These are phyloP conservation scores for Elephas maximus DNA, from an alignment of 2,113 vertebrate genomes.

Conservation along the genomic window DNA sequence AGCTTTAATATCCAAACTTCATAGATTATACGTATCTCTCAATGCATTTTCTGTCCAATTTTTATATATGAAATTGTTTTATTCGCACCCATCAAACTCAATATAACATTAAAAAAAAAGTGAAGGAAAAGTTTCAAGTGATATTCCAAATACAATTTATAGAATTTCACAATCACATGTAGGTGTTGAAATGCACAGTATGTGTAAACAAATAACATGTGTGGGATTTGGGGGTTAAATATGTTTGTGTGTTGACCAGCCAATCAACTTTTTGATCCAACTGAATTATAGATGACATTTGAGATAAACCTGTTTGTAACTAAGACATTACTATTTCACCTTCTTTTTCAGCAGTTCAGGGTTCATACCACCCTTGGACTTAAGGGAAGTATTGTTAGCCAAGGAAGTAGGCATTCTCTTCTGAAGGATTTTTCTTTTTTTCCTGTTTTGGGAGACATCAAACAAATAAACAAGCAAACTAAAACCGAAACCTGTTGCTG, in stretches of 20 bases:
- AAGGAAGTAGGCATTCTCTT: conserved; percentile 25
- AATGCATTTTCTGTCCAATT: conserved; percentile 7
- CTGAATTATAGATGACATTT: conserved; percentile 52
- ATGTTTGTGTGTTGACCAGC: neutral
- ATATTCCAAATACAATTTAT: neutral
- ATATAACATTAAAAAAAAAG: neutral
- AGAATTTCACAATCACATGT: conserved; percentile 11
- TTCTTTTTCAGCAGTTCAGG: neutral
- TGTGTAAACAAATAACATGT: neutral
- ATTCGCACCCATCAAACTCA: neutral
- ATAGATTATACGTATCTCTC: neutral
- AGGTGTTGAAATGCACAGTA: neutral
- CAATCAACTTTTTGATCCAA: conserved; percentile 2
- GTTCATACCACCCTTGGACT: neutral
- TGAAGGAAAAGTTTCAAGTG: conserved; percentile 43
- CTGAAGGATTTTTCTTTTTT: conserved; percentile 20
- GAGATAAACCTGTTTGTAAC: conserved; percentile 4
- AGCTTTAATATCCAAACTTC: conserved; percentile 18
- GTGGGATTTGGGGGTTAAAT: neutral
- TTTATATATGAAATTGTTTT: neutral
- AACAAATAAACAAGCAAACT: neutral
- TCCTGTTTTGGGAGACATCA: conserved; percentile 22
- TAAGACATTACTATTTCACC: conserved; percentile 33
- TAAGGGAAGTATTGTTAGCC: conserved; percentile 20
- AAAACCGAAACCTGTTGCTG: neutral